Conservation (phyloP, 2,797 vertebrate genomes). For the Amblyopsis hoosieri region DNA sequence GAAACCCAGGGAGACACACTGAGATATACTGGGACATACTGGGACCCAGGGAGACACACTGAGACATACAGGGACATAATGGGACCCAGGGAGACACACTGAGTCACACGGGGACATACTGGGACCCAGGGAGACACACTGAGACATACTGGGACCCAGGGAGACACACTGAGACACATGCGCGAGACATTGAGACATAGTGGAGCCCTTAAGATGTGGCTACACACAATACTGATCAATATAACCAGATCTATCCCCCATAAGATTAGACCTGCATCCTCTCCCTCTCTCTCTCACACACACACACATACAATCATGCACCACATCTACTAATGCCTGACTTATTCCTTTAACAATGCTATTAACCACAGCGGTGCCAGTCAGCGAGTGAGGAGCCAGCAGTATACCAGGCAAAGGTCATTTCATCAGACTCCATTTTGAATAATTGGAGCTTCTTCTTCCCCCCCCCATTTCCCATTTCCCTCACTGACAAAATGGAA, state of each 20-base stretch:
- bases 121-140: too few species aligned
- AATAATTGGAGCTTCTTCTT: slow-evolving; percentile 46
- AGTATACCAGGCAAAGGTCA: slow-evolving; percentile 52
- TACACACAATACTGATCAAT: too few species aligned
- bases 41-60: too few species aligned
- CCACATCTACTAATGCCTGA: slow-evolving; percentile 42
- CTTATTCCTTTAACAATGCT: slow-evolving; percentile 54
- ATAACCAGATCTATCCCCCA: slow-evolving; percentile 83
- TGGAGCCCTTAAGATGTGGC: too few species aligned
- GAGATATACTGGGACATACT: too few species aligned
- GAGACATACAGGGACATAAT: too few species aligned
- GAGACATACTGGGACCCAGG: too few species aligned
- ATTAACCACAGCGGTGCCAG: slow-evolving; percentile 54
- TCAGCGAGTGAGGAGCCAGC: slow-evolving; percentile 40
- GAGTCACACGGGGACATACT: too few species aligned
- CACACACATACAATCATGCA: slow-evolving; percentile 19
- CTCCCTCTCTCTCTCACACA: slow-evolving; percentile 44
- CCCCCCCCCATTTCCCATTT: slow-evolving; percentile 28
- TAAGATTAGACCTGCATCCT: slow-evolving; percentile 70
- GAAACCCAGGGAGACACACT: too few species aligned
- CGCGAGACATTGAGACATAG: too few species aligned
- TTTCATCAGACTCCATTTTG: slow-evolving; percentile 66
- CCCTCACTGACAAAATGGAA: slow-evolving; percentile 46
- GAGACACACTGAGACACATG: too few species aligned
- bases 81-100: too few species aligned